Evolutionary conservation across 2,113 vertebrate species (phyloP).

Genomic region (Phylloscopus trochiloides): DNA sequence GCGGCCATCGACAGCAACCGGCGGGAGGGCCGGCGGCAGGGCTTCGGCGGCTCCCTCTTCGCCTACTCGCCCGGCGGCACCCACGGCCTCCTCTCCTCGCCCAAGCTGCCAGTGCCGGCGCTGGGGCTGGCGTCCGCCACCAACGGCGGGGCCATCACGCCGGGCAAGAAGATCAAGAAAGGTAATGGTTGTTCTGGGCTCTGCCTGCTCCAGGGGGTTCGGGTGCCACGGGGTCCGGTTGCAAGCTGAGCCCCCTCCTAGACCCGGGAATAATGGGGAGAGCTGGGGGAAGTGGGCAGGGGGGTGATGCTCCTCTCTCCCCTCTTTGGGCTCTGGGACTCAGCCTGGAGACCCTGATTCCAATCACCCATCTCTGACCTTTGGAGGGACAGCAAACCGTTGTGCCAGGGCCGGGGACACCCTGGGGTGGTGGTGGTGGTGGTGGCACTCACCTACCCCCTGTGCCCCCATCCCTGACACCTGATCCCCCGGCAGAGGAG

Average conservation of each 20-base stretch:
- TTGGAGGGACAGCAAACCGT: rapidly evolving
- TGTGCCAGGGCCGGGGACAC: rapidly evolving
- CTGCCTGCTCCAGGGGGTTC: neutral
- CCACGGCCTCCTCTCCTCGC: constrained; percentile 87
- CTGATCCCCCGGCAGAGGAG: constrained; percentile 73
- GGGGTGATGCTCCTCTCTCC: neutral
- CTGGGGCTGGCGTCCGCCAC: constrained; percentile 80
- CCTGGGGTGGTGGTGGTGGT: neutral
- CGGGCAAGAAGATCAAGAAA: constrained; percentile 92
- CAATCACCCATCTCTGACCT: neutral
- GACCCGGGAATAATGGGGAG: rapidly evolving
- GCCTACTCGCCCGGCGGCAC: constrained; percentile 89
- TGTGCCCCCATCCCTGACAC: neutral
- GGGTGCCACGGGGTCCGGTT: rapidly evolving
- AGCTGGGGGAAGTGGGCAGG: rapidly evolving
- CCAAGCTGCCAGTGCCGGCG: constrained; percentile 81
- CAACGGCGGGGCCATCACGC: constrained; percentile 82
- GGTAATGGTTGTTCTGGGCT: constrained; percentile 64
- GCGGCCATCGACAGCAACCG: constrained; percentile 96
- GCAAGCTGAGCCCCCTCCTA: neutral
- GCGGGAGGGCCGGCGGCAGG: constrained; percentile 89
- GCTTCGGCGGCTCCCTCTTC: constrained; percentile 91
- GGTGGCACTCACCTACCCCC: neutral
- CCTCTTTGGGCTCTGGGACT: neutral
- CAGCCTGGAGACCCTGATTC: rapidly evolving